These are phyloP conservation scores for Pangasianodon gigas DNA, from an alignment of 2,113 vertebrate species.

Conservation along the genomic window DNA sequence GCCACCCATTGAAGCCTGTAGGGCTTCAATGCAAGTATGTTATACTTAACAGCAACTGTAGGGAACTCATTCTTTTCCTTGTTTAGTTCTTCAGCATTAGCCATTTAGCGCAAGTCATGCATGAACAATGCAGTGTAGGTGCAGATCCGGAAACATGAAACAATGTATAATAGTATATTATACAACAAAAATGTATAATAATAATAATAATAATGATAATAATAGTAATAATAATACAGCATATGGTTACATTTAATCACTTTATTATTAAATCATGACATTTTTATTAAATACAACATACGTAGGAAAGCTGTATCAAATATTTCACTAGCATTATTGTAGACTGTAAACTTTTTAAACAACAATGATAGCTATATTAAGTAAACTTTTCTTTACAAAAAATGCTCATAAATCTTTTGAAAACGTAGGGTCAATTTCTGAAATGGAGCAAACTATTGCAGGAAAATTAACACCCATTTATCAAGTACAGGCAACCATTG, in stretches of 20 bases:
- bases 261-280: too few relatives aligned
- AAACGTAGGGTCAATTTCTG: not conserved
- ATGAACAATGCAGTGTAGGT: not conserved
- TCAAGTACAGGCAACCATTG: not conserved
- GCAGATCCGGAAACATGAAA: not conserved
- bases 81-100: not conserved
- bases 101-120: not conserved
- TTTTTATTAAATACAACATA: not conserved
- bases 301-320: not conserved
- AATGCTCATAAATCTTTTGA: not conserved
- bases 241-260: not conserved
- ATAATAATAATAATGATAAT: too few relatives aligned
- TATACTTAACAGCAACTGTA: conserved; percentile 13
- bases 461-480: not conserved
- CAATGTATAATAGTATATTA: too few relatives aligned
- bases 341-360: not conserved
- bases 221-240: too few relatives aligned
- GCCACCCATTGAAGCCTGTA: conserved; percentile 24
- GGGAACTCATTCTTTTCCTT: not conserved
- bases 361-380: not conserved
- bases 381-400: not conserved
- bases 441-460: not conserved
- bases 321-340: not conserved
- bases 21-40: conserved; percentile 29
- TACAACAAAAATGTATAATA: not conserved